phyloP scores from a whole-genome alignment of 2,888 invertebrate species.

The Nephrotoma guestfalica region DNA sequence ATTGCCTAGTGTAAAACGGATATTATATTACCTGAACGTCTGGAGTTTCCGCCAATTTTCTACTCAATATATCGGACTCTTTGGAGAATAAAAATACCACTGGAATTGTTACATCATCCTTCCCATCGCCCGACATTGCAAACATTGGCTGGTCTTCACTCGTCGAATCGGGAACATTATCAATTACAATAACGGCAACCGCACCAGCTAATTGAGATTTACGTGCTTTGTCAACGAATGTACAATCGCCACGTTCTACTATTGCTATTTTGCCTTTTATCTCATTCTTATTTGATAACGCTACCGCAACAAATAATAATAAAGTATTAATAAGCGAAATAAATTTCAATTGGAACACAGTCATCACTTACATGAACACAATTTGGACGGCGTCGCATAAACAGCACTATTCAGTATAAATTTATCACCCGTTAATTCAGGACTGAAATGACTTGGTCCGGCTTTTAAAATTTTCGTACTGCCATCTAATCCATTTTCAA shows the following conservation, averaged over 20 bases:
- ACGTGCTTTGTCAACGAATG: slow-evolving; percentile 89
- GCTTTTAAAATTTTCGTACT: slow-evolving; percentile 43
- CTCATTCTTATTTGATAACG: slow-evolving; percentile 41
- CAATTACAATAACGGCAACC: slow-evolving; percentile 69
- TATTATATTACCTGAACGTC: slow-evolving; percentile 28
- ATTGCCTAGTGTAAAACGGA: background rate
- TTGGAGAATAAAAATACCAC: slow-evolving; percentile 76
- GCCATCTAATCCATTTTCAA: slow-evolving; percentile 25
- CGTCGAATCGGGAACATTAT: slow-evolving; percentile 64
- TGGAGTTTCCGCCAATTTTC: slow-evolving; percentile 40
- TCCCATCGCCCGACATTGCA: slow-evolving; percentile 93
- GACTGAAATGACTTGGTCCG: slow-evolving; percentile 86
- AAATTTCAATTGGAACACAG: background rate
- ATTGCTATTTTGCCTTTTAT: slow-evolving; percentile 63
- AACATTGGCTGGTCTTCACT: slow-evolving; percentile 69
- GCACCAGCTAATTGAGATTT: slow-evolving; percentile 70
- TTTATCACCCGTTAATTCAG: slow-evolving; percentile 49
- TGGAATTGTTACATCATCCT: slow-evolving; percentile 72
- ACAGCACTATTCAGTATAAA: slow-evolving; percentile 48
- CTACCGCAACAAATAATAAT: slow-evolving; percentile 12
- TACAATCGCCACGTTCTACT: slow-evolving; percentile 84
- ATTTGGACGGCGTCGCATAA: slow-evolving; percentile 53
- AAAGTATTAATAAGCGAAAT: background rate
- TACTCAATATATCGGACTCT: slow-evolving; percentile 56
- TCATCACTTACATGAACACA: slow-evolving; percentile 31